Percentiles rank a stretch among this genome's conserved stretches.
phyloP scores from a whole-genome alignment of 1,140 invertebrate genomes.

The Drosophila ohnishii region DNA sequence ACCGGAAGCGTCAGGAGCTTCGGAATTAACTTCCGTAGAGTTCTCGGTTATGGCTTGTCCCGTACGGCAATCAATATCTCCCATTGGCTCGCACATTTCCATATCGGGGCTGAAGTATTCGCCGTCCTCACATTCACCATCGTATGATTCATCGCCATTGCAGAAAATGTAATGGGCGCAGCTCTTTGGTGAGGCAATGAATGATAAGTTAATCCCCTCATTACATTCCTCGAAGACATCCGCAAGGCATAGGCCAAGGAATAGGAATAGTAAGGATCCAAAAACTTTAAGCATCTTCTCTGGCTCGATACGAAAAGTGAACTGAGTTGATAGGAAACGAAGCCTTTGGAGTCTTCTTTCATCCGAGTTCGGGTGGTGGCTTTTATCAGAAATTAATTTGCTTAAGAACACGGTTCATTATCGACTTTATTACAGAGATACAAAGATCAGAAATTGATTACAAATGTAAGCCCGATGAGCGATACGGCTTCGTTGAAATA shows the following conservation, averaged over 20 bases:
- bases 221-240: slow-evolving; percentile 66
- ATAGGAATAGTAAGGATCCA: neutral
- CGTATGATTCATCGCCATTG: slow-evolving; percentile 70
- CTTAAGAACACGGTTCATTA: slow-evolving; percentile 39
- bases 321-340: slow-evolving; percentile 16
- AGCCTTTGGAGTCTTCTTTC: slow-evolving; percentile 3
- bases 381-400: slow-evolving; percentile 53
- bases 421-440: slow-evolving; percentile 48
- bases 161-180: slow-evolving; percentile 71
- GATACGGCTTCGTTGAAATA: slow-evolving; percentile 50
- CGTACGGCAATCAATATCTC: slow-evolving; percentile 63
- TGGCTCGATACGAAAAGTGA: slow-evolving; percentile 11
- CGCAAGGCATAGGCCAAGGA: slow-evolving; percentile 3
- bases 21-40: neutral
- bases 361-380: neutral
- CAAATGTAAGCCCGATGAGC: slow-evolving; percentile 24
- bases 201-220: slow-evolving; percentile 25
- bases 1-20: too few species aligned
- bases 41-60: slow-evolving; percentile 21
- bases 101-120: slow-evolving; percentile 60
- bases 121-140: slow-evolving; percentile 66
- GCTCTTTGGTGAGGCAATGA: slow-evolving; percentile 55
- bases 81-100: slow-evolving; percentile 69
- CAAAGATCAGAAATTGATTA: slow-evolving; percentile 28
- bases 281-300: slow-evolving; percentile 22